A percentile compares a stretch with the other conserved stretches of the same genome.
These are phyloP conservation scores for Galendromus occidentalis DNA, from an alignment of 1,140 invertebrate species.

Conservation along the genomic window DNA sequence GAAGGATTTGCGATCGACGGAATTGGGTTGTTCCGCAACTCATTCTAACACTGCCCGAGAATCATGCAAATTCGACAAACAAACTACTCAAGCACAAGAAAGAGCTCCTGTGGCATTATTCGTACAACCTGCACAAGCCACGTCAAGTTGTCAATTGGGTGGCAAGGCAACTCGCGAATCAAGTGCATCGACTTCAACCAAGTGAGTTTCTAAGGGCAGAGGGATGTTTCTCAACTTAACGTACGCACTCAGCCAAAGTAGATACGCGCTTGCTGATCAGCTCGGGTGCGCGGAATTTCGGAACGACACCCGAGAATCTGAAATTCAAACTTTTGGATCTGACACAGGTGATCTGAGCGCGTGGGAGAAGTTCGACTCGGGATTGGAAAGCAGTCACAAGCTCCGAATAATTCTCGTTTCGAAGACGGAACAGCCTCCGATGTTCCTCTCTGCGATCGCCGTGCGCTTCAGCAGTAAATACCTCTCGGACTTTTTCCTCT, in stretches of 20 bases:
- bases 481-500: neutral
- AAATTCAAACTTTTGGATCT: neutral
- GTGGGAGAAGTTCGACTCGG: neutral
- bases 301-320: neutral
- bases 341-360: neutral
- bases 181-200: neutral
- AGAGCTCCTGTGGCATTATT: neutral
- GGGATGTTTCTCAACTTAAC: neutral
- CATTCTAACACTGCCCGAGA: neutral
- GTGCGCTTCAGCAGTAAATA: neutral
- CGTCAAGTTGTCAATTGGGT: neutral
- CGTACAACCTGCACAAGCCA: neutral
- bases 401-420: neutral
- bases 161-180: neutral
- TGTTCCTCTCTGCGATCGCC: neutral
- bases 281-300: neutral
- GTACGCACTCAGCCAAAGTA: neutral
- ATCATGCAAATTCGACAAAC: neutral
- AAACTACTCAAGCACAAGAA: neutral
- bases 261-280: neutral
- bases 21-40: constrained; percentile 6
- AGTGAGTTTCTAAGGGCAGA: neutral
- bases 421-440: neutral
- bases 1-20: neutral
- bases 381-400: neutral